These are phyloP conservation scores for Ramazzottius varieornatus DNA, from an alignment of 2,888 invertebrate species.

Conservation along the genomic window DNA sequence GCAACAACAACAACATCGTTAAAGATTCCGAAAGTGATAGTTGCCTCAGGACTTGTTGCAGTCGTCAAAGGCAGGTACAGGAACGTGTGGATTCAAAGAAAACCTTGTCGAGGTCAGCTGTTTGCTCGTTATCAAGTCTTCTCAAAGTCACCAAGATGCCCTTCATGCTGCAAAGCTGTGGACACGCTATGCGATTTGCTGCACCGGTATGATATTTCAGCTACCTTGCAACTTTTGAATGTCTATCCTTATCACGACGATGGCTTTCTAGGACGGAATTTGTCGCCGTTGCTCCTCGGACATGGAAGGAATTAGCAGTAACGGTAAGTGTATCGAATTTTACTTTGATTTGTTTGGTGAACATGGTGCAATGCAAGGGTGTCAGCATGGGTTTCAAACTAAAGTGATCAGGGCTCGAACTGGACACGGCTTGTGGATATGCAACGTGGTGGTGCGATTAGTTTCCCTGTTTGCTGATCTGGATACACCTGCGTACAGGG, in stretches of 20 bases:
- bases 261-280: background rate
- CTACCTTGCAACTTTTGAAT: background rate
- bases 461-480: background rate
- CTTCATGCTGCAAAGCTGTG: background rate
- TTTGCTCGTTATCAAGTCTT: too few species aligned
- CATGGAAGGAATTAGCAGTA: background rate
- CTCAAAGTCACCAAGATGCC: background rate
- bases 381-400: background rate
- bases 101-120: too few species aligned
- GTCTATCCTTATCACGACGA: background rate
- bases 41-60: too few species aligned
- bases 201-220: background rate
- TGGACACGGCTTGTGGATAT: background rate
- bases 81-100: too few species aligned
- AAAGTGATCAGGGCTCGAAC: background rate
- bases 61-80: too few species aligned
- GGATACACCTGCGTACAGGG: too few species aligned
- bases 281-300: background rate
- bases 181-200: background rate
- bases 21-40: too few species aligned
- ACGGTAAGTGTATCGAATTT: background rate
- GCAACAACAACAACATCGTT: too few species aligned
- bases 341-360: background rate
- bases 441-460: background rate
- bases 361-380: background rate